Evolutionary conservation across 2,797 vertebrate species (phyloP).

Genomic region (Dryobates pubescens): DNA sequence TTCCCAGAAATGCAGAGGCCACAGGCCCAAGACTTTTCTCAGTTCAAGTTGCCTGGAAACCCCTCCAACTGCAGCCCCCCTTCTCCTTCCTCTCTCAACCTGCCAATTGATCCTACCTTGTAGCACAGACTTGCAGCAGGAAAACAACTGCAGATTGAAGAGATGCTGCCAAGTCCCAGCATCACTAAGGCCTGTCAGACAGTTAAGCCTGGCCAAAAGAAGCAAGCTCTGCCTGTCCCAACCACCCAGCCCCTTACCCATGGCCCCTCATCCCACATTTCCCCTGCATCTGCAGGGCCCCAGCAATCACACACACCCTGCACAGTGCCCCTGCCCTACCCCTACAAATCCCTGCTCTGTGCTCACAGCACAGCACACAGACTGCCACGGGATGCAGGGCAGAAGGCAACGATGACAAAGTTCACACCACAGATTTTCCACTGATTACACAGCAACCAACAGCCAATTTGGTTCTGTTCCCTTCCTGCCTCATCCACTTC

Average conservation of each 20-base stretch:
- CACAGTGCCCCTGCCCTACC: not conserved
- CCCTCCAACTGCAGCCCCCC: not conserved
- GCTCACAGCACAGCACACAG: rapidly evolving
- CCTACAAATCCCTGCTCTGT: rapidly evolving
- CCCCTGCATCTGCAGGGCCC: not conserved
- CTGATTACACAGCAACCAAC: not conserved
- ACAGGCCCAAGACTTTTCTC: not conserved
- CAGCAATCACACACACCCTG: not conserved
- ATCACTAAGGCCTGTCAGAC: rapidly evolving
- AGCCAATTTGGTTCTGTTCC: not conserved
- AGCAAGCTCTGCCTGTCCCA: not conserved
- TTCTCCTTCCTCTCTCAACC: not conserved
- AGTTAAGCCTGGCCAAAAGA: not conserved
- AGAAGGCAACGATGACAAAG: not conserved
- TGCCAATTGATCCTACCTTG: not conserved
- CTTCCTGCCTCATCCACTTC: slow-evolving; percentile 10
- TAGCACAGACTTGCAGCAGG: not conserved
- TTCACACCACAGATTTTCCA: not conserved
- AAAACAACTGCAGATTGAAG: not conserved
- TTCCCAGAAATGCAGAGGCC: not conserved
- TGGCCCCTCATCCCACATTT: not conserved
- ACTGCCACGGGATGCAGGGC: rapidly evolving
- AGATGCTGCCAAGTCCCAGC: not conserved
- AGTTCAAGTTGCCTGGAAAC: not conserved
- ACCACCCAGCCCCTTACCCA: rapidly evolving